Conservation (phyloP, 2,888 invertebrate species). For the Cheilosia vulpina region DNA sequence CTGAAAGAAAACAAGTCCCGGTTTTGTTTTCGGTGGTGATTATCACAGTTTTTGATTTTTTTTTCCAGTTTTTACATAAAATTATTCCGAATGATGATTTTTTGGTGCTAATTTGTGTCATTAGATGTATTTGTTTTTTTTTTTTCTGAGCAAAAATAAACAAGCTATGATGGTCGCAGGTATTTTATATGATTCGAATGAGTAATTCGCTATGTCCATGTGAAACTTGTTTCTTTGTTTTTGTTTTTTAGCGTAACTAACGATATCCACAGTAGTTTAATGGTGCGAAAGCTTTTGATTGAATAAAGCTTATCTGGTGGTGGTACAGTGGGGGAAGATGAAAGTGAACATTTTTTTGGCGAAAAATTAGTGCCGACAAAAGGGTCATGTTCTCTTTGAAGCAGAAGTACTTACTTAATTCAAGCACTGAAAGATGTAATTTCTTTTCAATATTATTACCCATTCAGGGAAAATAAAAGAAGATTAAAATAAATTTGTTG, state of each 20-base stretch:
- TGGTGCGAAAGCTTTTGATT: neutral
- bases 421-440: too few relatives aligned
- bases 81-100: neutral
- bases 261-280: neutral
- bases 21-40: conserved; percentile 44
- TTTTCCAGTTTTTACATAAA: neutral
- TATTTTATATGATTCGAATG: neutral
- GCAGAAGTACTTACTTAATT: too few relatives aligned
- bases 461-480: too few relatives aligned
- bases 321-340: neutral
- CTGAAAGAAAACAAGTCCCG: conserved; percentile 29
- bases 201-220: neutral
- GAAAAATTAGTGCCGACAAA: too few relatives aligned
- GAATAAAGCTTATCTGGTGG: neutral
- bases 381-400: too few relatives aligned
- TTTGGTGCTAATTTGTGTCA: conserved; percentile 44
- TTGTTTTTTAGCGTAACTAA: too few relatives aligned
- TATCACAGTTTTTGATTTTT: conserved; percentile 22
- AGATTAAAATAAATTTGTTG: too few relatives aligned
- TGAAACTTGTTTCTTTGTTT: neutral
- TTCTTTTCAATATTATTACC: too few relatives aligned
- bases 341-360: neutral
- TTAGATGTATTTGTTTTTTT: neutral
- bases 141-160: neutral
- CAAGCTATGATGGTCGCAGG: neutral